Evolutionary conservation across 1,140 invertebrate genomes (phyloP).

Genomic region (Drosophila serrata): DNA sequence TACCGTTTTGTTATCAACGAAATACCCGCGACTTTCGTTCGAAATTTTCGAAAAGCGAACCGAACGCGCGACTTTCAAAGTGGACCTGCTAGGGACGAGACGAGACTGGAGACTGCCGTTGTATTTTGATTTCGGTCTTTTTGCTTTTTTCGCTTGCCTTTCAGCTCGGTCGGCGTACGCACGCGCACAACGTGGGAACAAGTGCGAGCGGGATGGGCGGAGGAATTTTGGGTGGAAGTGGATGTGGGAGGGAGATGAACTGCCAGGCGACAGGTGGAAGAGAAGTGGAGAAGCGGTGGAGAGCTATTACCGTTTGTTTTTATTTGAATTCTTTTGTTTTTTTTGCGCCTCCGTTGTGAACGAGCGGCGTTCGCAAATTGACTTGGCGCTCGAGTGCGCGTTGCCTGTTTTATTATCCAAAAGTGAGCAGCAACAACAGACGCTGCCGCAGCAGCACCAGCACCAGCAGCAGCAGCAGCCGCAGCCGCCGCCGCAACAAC

Average conservation of each 20-base stretch:
- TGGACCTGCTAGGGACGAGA: slow-evolving; percentile 69
- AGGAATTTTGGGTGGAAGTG: not conserved
- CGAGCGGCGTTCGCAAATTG: slow-evolving; percentile 81
- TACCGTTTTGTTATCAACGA: slow-evolving; percentile 24
- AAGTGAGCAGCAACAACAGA: slow-evolving; percentile 65
- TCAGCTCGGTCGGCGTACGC: slow-evolving; percentile 41
- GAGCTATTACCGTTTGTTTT: slow-evolving; percentile 54
- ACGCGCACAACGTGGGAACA: slow-evolving; percentile 49
- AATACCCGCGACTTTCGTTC: slow-evolving; percentile 39
- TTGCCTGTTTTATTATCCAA: slow-evolving; percentile 83
- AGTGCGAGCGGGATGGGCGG: slow-evolving; percentile 12
- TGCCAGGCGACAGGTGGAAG: slow-evolving; percentile 6
- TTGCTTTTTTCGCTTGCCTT: slow-evolving; percentile 1
- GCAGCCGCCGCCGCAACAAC: slow-evolving; percentile 26
- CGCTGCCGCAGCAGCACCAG: slow-evolving; percentile 41
- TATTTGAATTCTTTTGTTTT: slow-evolving; percentile 45
- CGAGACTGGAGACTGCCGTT: slow-evolving; percentile 67
- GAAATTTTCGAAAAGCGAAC: slow-evolving; percentile 14
- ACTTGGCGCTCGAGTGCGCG: slow-evolving; percentile 82
- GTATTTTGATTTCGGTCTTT: slow-evolving; percentile 41
- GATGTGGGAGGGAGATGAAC: slow-evolving; percentile 8
- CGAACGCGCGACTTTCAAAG: slow-evolving; percentile 41
- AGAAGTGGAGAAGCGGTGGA: not conserved
- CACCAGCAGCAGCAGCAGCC: slow-evolving; percentile 20
- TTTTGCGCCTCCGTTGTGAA: slow-evolving; percentile 70